A percentile compares a stretch with the other conserved stretches of the same genome.
phyloP scores from a whole-genome alignment of 30 jellyfish, hydroid and myxozoan species.

The Turritopsis rubra region DNA sequence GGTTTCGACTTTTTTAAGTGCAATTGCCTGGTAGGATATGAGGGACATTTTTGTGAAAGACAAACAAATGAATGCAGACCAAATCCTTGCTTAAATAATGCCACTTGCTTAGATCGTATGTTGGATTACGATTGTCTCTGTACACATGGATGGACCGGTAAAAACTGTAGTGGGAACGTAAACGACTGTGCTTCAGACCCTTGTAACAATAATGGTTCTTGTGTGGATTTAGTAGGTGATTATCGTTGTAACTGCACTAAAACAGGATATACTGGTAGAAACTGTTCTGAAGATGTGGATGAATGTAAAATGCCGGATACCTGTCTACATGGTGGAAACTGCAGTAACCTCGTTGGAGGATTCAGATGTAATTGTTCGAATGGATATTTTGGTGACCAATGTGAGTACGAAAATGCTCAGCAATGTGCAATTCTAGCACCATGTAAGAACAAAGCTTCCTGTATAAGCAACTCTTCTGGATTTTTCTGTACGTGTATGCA shows the following conservation, averaged over 20 bases:
- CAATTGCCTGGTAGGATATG: constrained; percentile 45
- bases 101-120: constrained; percentile 28
- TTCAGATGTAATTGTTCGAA: constrained; percentile 28
- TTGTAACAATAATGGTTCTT: constrained; percentile 26
- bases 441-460: constrained; percentile 62
- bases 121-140: constrained; percentile 48
- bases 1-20: constrained; percentile 60
- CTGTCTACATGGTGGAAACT: constrained; percentile 18
- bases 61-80: constrained; percentile 22
- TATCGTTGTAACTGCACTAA: constrained; percentile 51
- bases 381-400: constrained; percentile 34
- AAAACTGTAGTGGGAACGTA: constrained; percentile 20
- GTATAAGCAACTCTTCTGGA: constrained; percentile 29
- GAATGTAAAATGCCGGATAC: background rate
- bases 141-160: constrained; percentile 49
- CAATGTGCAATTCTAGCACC: constrained; percentile 43
- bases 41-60: constrained; percentile 44
- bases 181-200: constrained; percentile 27
- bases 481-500: constrained; percentile 45
- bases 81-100: constrained; percentile 24
- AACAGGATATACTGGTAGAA: constrained; percentile 60
- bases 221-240: constrained; percentile 47
- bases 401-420: constrained; percentile 36
- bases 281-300: constrained; percentile 29
- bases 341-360: constrained; percentile 9